Evolutionary conservation across 2,113 vertebrate species (phyloP), one percentile per base, ranked within the genome.

Genomic region (Gasterosteus aculeatus): DNA sequence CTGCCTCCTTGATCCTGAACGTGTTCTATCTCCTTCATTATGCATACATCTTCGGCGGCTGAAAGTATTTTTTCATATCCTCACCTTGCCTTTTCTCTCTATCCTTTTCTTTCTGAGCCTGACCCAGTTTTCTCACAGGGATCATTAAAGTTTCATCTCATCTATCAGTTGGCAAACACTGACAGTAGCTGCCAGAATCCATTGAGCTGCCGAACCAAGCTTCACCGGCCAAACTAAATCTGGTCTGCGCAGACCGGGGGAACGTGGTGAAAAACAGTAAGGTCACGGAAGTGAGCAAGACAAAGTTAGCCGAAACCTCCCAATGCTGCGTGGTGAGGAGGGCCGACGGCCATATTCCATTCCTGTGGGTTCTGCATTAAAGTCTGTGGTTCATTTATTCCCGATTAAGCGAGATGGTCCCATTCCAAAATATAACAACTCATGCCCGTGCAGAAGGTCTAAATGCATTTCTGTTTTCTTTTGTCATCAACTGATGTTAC

Each of bases 131-230:
- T 78, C 74, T 84, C 80, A 81, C 67, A 38, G 66, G 65, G 54
- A 80, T 91, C 83, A 88, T 89, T 88, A 90, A 90, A 87, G 80
- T 89, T 91, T 89, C 80, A 91, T 84, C 65, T 49, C 66, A 84
- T 86, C 89, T 73, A 85, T 91, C 80, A 83, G 79, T 64, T 85
- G 80, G 87, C 87, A 86, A 89, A 84, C 74, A 85, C 80, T 81
- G 80, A 88, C 89, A 80, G 80, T 67, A 77, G 72, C 82, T 87
- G 88, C 83, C 88, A 89, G 81, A 87, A 88, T 53, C 72, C 75
- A 89, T 88, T 88, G 81, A 60, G 72, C 81, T 82, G 79, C 81
- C 87, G 76, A 80, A 85, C 70, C 74, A 67, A 76, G 78, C 79
- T 65, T 61, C 76, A 70, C 71, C 1, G n/a, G 85, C 80, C 84